These are phyloP conservation scores for Ethmia dodecea DNA, from an alignment of 2,888 invertebrate genomes.

Conservation along the genomic window DNA sequence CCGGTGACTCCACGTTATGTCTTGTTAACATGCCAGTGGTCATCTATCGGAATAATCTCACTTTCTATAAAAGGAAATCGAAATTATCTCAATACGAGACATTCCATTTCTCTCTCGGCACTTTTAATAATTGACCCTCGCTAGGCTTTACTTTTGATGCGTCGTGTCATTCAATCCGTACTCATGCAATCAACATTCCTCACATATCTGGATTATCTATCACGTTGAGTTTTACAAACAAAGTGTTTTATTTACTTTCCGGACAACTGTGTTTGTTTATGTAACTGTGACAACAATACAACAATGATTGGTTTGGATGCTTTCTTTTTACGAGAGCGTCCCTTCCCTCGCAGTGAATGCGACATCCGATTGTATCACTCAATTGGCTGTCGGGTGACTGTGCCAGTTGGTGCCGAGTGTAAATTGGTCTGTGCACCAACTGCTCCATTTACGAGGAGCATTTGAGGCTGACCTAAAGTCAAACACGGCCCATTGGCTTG, in stretches of 20 bases:
- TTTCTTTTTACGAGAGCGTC: constrained; percentile 24
- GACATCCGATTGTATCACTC: constrained; percentile 50
- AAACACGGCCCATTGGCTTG: constrained; percentile 39
- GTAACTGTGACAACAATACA: background rate
- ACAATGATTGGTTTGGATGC: constrained; percentile 5
- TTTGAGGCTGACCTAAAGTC: constrained; percentile 43
- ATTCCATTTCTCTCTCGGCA: constrained; percentile 70
- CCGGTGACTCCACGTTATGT: constrained; percentile 21
- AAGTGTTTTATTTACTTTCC: constrained; percentile 19
- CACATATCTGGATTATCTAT: constrained; percentile 24
- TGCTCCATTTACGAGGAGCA: constrained; percentile 52
- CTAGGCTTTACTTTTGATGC: constrained; percentile 55
- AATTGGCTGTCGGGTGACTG: constrained; percentile 38
- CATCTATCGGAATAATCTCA: constrained; percentile 63
- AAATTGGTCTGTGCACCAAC: constrained; percentile 37
- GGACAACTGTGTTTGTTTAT: constrained; percentile 13
- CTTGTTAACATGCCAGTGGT: constrained; percentile 46
- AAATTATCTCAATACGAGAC: constrained; percentile 67
- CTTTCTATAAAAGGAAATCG: constrained; percentile 77
- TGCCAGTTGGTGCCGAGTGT: constrained; percentile 26
- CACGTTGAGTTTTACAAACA: too few species aligned
- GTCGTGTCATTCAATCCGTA: constrained; percentile 32
- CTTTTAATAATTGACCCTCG: constrained; percentile 62
- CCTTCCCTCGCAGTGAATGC: constrained; percentile 39
- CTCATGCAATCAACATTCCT: constrained; percentile 46